A percentile compares a stretch with the other conserved stretches of the same genome.
Evolutionary conservation across 2,113 vertebrate species (phyloP).

Genomic region (Ranitomeya variabilis): DNA sequence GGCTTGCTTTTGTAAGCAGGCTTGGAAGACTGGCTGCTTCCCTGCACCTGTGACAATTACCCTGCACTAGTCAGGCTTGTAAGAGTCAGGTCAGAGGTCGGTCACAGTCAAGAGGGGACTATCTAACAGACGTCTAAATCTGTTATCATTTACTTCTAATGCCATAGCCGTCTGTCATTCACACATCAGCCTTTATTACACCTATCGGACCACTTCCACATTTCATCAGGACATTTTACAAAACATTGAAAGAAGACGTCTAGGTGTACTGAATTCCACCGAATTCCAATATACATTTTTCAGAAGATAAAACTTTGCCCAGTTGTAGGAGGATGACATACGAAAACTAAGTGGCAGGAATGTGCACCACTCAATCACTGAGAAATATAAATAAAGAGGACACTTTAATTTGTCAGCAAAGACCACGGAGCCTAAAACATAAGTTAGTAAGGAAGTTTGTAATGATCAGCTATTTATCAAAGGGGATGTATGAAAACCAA

Average conservation of each 20-base stretch:
- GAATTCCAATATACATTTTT: neutral
- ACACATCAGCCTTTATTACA: slow-evolving; percentile 63
- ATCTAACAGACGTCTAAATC: slow-evolving; percentile 84
- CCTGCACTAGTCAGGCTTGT: slow-evolving; percentile 84
- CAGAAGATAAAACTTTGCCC: neutral
- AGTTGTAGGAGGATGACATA: neutral
- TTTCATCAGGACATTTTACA: neutral
- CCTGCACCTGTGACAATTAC: slow-evolving; percentile 85
- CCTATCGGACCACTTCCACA: slow-evolving; percentile 22
- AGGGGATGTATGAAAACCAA: too few species aligned
- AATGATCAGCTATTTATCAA: too few species aligned
- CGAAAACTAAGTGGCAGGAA: neutral
- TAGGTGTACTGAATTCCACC: too few species aligned
- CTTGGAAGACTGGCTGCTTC: slow-evolving; percentile 75
- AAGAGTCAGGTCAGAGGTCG: slow-evolving; percentile 85
- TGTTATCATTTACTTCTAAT: slow-evolving; percentile 94
- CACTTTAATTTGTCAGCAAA: neutral
- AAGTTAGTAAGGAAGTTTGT: too few species aligned
- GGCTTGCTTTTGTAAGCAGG: slow-evolving; percentile 67
- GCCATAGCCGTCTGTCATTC: slow-evolving; percentile 92
- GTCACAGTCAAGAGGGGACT: slow-evolving; percentile 91
- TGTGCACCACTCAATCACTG: neutral
- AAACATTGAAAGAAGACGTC: neutral
- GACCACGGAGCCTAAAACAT: neutral
- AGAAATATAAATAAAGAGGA: neutral